Evolutionary conservation across 2,113 vertebrate species (phyloP), one percentile per base, ranked within the genome.

Genomic region (Leptobrachium ailaonicum): DNA sequence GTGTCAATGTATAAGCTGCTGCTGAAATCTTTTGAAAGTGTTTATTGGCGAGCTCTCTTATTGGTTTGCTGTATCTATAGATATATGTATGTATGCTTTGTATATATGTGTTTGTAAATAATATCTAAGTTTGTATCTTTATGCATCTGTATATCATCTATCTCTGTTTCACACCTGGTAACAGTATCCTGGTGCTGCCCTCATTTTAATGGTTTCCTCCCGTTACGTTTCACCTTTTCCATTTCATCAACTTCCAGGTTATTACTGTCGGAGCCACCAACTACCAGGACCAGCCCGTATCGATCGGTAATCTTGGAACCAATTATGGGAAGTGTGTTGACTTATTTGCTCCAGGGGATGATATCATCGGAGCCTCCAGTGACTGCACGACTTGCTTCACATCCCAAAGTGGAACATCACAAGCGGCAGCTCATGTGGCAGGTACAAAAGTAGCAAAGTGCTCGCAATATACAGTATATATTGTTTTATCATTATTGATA

Each of bases 341-440:
- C 73, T 72, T 98, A 64, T 97, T 98, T 9, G 96, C 95, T 1
- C 96, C 96, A 0, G 96, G 96, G 3, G 95, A 96, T 1, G 94
- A 97, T 86, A 96, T 97, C 12, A 77, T 97, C 0, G 92, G 95
- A 0, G 95, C 95, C 62, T 96, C 95, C 78, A 97, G 96, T 0
- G 96, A 95, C 87, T 98, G 96, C 66, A 91, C 88, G 82, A 94
- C 95, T 0, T 97, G 96, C 81, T 98, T 96, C 64, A 92, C 86
- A 0, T 91, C 95, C 0, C 92, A 85, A 83, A 96, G 95, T 0
- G 96, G 96, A 42, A 98, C 95, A 0, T 97, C 96, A 0, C 95
- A 96, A 87, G 95, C 96, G 0, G 95, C 95, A 0, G 94, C 96
- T 0, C 96, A 96, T 0, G 93, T 92, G n/a, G 93, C 95, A 68